Conservation (phyloP, 2,113 vertebrate genomes). For the Jaculus jaculus region DNA sequence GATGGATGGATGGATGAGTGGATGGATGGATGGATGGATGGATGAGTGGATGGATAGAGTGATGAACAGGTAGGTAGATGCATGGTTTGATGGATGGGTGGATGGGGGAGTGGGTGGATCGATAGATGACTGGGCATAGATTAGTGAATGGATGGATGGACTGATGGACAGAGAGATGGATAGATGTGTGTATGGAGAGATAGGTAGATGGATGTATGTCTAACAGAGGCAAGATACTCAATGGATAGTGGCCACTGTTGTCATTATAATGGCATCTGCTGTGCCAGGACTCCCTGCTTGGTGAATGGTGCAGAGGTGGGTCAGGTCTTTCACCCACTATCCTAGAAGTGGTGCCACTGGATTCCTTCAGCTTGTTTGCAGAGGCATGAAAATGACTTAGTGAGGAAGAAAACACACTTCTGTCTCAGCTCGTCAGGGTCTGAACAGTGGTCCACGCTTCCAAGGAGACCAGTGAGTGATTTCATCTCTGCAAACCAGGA, state of each 20-base stretch:
- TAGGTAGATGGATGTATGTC: not conserved
- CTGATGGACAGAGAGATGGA: too few species aligned
- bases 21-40: not conserved
- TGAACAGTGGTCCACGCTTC: not conserved
- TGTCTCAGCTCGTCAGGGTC: not conserved
- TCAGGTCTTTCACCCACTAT: not conserved
- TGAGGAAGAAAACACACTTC: not conserved
- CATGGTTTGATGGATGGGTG: not conserved
- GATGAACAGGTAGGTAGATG: too few species aligned
- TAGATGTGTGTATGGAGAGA: not conserved
- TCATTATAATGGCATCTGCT: too few species aligned
- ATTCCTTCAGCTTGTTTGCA: not conserved
- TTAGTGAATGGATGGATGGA: too few species aligned
- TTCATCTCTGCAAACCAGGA: too few species aligned
- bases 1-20: too few species aligned
- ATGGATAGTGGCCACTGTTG: not conserved
- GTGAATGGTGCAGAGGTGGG: not conserved
- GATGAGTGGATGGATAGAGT: not conserved
- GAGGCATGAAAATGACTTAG: not conserved
- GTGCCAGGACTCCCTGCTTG: not conserved
- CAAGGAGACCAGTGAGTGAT: not conserved
- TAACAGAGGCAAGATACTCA: not conserved
- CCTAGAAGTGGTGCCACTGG: rapidly evolving
- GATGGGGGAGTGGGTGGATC: too few species aligned
- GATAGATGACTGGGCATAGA: too few species aligned